Percentiles rank a stretch among this genome's conserved stretches.
Evolutionary conservation across 2,797 vertebrate species (phyloP).

Genomic region (Leptoclinus maculatus): DNA sequence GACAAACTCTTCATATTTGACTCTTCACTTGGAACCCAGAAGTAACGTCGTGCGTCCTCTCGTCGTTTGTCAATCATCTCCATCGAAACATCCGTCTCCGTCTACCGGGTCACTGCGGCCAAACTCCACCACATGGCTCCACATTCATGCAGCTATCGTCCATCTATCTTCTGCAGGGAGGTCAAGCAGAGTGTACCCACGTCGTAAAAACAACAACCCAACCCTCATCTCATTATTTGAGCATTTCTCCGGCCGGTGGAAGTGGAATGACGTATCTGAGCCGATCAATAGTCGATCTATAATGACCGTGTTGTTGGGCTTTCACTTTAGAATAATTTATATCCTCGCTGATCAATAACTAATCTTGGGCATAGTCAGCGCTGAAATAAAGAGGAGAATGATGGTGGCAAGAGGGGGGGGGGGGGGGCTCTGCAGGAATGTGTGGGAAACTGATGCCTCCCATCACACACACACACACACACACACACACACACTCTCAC

Average conservation of each 20-base stretch:
- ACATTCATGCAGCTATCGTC: constrained; percentile 63
- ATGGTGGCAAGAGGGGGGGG: constrained; percentile 68
- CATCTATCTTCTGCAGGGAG: constrained; percentile 66
- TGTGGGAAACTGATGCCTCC: constrained; percentile 64
- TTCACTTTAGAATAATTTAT: constrained; percentile 88
- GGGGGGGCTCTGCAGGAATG: constrained; percentile 66
- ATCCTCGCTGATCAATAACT: constrained; percentile 86
- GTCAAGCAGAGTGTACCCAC: constrained; percentile 78
- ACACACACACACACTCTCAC: constrained; percentile 11
- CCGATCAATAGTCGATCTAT: constrained; percentile 82
- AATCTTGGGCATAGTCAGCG: constrained; percentile 84
- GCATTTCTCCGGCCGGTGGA: constrained; percentile 73
- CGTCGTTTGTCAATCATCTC: constrained; percentile 26
- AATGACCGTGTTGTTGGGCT: constrained; percentile 82
- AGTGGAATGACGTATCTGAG: constrained; percentile 80
- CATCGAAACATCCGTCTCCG: constrained; percentile 46
- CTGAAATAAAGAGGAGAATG: constrained; percentile 86
- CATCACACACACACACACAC: constrained; percentile 20
- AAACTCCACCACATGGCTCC: constrained; percentile 55
- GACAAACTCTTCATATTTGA: constrained; percentile 20
- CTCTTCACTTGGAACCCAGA: constrained; percentile 15
- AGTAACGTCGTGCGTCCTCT: constrained; percentile 32
- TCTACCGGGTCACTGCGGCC: constrained; percentile 50
- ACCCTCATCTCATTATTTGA: constrained; percentile 78
- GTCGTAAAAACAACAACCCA: constrained; percentile 70